These are phyloP conservation scores for Crossoptilon crossoptilon DNA, from an alignment of 2,797 vertebrate species.

Conservation along the genomic window DNA sequence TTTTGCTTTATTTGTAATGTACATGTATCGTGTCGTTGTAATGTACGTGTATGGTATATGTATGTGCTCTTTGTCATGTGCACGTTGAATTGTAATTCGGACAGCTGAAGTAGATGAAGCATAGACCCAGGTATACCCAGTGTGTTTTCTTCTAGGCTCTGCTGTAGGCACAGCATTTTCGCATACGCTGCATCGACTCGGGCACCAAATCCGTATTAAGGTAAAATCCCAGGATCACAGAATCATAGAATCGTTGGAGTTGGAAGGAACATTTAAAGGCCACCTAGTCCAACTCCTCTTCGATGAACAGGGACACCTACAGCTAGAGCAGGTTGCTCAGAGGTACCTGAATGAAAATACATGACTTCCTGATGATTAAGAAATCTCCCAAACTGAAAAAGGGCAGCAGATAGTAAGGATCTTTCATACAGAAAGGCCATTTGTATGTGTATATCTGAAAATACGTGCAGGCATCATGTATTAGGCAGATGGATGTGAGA, in stretches of 20 bases:
- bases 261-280: no score
- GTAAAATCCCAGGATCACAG: no score
- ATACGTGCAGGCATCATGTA: rapidly evolving
- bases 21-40: no score
- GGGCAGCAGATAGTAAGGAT: not conserved
- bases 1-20: not conserved
- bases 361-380: not conserved
- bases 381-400: not conserved
- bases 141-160: not conserved
- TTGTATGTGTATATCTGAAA: not conserved
- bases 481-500: not conserved
- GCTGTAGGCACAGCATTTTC: not conserved
- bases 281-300: no score
- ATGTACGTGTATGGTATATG: not conserved
- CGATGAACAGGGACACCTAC: no score
- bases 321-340: no score
- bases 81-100: not conserved
- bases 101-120: not conserved
- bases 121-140: not conserved
- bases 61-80: not conserved
- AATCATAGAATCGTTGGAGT: no score
- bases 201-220: not conserved
- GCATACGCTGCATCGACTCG: not conserved
- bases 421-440: not conserved
- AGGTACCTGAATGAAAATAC: not conserved